A percentile compares a stretch with the other conserved stretches of the same genome.
Conservation (phyloP, 2,888 invertebrate species). For the Caenorhabditis becei region DNA sequence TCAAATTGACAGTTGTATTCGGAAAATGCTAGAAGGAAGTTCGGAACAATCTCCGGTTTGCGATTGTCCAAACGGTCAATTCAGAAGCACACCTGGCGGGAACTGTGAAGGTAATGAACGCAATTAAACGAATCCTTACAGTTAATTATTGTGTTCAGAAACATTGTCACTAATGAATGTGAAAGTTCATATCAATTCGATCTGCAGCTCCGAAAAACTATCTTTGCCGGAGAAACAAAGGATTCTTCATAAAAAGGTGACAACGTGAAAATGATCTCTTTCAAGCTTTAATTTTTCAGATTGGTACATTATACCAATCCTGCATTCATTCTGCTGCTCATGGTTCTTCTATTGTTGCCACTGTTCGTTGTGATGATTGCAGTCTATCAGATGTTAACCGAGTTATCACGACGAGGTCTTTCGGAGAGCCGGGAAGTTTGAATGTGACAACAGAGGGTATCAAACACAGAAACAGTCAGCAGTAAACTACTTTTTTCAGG, state of each 20-base stretch:
- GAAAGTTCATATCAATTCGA: constrained; percentile 31
- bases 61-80: constrained; percentile 55
- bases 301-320: constrained; percentile 26
- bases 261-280: neutral
- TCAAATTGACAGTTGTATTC: constrained; percentile 35
- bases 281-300: constrained; percentile 2
- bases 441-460: constrained; percentile 44
- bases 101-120: constrained; percentile 46
- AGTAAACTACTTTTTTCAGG: constrained; percentile 40
- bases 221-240: constrained; percentile 35
- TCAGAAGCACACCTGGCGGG: constrained; percentile 24
- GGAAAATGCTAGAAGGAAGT: constrained; percentile 16
- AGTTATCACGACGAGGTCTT: constrained; percentile 29
- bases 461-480: neutral
- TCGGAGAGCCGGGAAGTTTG: constrained; percentile 40
- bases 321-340: constrained; percentile 22
- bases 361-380: constrained; percentile 43
- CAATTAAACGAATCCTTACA: neutral
- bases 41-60: constrained; percentile 19
- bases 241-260: constrained; percentile 46
- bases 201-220: constrained; percentile 28
- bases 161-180: constrained; percentile 29
- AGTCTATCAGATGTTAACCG: constrained; percentile 25
- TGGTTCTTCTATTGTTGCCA: constrained; percentile 30
- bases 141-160: constrained; percentile 27